Percentiles rank a stretch among this genome's conserved stretches.
phyloP scores from a whole-genome alignment of 2,113 vertebrate species.

The Fulica atra region DNA sequence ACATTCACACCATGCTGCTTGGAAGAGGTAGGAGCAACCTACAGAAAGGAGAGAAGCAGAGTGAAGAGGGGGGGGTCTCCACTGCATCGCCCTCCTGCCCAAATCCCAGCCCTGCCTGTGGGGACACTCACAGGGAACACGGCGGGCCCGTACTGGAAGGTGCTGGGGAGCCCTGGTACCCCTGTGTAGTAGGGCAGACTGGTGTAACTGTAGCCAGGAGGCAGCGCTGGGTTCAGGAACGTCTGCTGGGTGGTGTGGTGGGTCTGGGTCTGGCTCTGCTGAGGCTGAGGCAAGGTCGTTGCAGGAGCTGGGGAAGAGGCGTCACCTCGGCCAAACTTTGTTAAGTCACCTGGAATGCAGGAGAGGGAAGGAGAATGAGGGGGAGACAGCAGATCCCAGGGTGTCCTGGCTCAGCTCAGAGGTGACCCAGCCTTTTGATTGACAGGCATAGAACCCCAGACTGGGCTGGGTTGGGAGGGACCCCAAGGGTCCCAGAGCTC shows the following conservation, averaged over 20 bases:
- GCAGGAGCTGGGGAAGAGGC: constrained; percentile 93
- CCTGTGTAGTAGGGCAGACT: constrained; percentile 98
- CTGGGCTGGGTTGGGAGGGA: no score
- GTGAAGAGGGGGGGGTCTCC: neutral
- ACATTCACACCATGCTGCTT: constrained; percentile 98
- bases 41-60: neutral
- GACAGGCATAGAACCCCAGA: no score
- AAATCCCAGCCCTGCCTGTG: neutral
- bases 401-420: no score
- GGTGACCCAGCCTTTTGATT: no score
- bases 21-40: constrained; percentile 98
- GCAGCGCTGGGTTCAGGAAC: constrained; percentile 94
- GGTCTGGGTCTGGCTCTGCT: constrained; percentile 94
- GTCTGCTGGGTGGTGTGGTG: constrained; percentile 97
- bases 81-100: neutral
- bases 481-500: no score
- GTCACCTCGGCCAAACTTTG: constrained; percentile 94
- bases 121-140: constrained; percentile 94
- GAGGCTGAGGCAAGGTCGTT: constrained; percentile 92
- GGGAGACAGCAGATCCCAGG: no score
- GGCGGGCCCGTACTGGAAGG: constrained; percentile 97
- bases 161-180: constrained; percentile 94
- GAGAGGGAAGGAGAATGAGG: neutral
- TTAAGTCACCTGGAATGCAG: constrained; percentile 82
- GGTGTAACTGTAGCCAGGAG: constrained; percentile 98